Conservation (phyloP, 2,797 vertebrate genomes). For the Amphiprion clarkii region DNA sequence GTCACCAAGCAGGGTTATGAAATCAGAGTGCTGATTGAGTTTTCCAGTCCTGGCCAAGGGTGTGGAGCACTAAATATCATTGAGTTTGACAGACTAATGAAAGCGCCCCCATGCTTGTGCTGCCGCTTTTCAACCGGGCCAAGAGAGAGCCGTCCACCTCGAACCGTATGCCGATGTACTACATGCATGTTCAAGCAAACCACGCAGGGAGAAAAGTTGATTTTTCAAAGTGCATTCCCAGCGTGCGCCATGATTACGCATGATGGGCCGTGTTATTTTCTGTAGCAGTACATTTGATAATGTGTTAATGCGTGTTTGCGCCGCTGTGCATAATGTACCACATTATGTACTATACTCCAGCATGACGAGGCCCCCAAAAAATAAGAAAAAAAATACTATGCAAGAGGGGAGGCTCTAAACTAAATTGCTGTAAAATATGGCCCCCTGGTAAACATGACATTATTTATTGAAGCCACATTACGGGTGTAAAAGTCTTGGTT, state of each 20-base stretch:
- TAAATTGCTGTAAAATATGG: conserved; percentile 78
- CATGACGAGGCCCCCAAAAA: conserved; percentile 38
- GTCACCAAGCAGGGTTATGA: conserved; percentile 91
- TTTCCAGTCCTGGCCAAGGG: conserved; percentile 78
- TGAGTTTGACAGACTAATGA: conserved; percentile 87
- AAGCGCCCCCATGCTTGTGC: conserved; percentile 75
- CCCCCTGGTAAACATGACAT: conserved; percentile 78
- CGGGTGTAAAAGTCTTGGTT: conserved; percentile 71
- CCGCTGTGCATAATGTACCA: conserved; percentile 41
- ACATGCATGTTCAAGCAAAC: conserved; percentile 14
- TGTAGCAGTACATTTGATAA: conserved; percentile 52
- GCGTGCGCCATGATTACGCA: conserved; percentile 21
- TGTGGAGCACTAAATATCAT: conserved; percentile 85
- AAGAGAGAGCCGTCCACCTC: conserved; percentile 44
- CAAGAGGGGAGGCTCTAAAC: conserved; percentile 53
- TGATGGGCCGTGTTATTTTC: conserved; percentile 29
- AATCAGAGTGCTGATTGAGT: conserved; percentile 91
- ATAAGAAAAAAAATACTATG: neutral
- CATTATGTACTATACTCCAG: conserved; percentile 59
- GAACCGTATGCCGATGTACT: conserved; percentile 15
- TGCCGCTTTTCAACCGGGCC: conserved; percentile 57
- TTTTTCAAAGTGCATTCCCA: conserved; percentile 30
- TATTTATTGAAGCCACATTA: conserved; percentile 82
- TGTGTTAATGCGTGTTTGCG: conserved; percentile 51
- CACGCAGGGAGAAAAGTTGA: neutral